Evolutionary conservation across 2,797 vertebrate genomes (phyloP).

Genomic region (Gymnoscopelus braueri): DNA sequence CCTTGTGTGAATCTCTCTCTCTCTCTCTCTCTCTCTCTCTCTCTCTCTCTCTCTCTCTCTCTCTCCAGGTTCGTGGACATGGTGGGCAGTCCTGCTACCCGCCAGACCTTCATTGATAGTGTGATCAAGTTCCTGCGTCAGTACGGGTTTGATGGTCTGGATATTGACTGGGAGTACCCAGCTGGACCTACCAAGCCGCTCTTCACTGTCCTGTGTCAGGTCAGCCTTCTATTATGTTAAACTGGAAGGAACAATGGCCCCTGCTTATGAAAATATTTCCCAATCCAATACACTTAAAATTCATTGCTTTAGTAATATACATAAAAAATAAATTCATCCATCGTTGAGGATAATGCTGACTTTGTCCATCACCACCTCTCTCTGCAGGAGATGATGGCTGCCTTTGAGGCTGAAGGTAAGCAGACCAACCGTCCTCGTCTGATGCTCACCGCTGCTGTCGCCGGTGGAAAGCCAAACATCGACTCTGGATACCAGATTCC

Average conservation of each 20-base stretch:
- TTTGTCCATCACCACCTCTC: not conserved
- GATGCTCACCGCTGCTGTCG: constrained; percentile 81
- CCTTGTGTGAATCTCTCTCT: not conserved
- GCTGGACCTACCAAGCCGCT: constrained; percentile 74
- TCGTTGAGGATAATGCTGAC: too few relatives aligned
- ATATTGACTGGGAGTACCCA: constrained; percentile 85
- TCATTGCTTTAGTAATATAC: too few relatives aligned
- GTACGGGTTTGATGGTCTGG: constrained; percentile 83
- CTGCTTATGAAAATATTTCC: too few relatives aligned
- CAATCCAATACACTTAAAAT: too few relatives aligned
- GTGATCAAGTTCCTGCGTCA: constrained; percentile 78
- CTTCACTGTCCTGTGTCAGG: constrained; percentile 79
- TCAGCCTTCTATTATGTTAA: constrained; percentile 32
- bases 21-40: not conserved
- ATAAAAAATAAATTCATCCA: too few relatives aligned
- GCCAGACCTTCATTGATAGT: constrained; percentile 79
- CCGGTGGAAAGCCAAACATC: constrained; percentile 77
- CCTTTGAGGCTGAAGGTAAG: constrained; percentile 78
- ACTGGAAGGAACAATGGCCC: not conserved
- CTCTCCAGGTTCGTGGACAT: constrained; percentile 79
- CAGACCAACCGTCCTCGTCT: constrained; percentile 72
- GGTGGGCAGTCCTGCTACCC: constrained; percentile 71
- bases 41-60: not conserved
- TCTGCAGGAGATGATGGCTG: constrained; percentile 78
- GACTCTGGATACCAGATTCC: constrained; percentile 79